Percentiles rank a stretch among this genome's conserved stretches.
phyloP scores from a whole-genome alignment of 2,113 vertebrate genomes.

The Micronisus gabar region DNA sequence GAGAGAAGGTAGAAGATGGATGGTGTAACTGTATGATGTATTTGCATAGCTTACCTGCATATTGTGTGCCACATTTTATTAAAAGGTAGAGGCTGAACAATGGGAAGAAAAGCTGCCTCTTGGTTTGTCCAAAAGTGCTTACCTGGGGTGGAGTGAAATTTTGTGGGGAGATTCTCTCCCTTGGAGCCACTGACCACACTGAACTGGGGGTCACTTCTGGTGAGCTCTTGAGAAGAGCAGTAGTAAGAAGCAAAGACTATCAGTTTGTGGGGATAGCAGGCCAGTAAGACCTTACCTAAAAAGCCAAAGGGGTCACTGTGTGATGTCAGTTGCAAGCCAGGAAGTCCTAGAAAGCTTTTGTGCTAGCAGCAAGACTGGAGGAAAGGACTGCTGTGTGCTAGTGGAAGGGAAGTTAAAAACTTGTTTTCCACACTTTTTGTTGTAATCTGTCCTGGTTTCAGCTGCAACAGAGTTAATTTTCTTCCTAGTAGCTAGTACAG shows the following conservation, averaged over 20 bases:
- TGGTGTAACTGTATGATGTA: background rate
- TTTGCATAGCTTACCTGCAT: background rate
- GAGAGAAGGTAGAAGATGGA: background rate
- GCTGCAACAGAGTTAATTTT: too few relatives aligned
- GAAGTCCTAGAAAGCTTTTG: background rate
- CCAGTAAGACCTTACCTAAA: background rate
- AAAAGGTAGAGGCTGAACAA: background rate
- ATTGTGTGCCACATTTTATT: background rate
- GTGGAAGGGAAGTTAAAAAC: background rate
- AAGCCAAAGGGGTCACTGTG: background rate
- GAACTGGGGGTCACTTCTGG: background rate
- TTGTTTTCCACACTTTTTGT: background rate
- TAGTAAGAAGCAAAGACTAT: background rate
- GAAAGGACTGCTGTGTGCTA: background rate
- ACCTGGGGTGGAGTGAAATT: background rate
- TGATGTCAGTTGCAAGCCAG: background rate
- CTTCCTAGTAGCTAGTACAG: too few relatives aligned
- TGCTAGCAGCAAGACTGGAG: background rate
- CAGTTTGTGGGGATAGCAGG: background rate
- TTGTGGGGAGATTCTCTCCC: background rate
- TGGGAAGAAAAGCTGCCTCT: fast-evolving
- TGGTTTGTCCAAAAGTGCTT: fast-evolving
- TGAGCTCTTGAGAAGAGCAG: background rate
- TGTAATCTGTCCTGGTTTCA: background rate
- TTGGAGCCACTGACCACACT: background rate